These are phyloP conservation scores for Apocrypta bakeri DNA, from an alignment of 1,140 invertebrate genomes.

Conservation along the genomic window DNA sequence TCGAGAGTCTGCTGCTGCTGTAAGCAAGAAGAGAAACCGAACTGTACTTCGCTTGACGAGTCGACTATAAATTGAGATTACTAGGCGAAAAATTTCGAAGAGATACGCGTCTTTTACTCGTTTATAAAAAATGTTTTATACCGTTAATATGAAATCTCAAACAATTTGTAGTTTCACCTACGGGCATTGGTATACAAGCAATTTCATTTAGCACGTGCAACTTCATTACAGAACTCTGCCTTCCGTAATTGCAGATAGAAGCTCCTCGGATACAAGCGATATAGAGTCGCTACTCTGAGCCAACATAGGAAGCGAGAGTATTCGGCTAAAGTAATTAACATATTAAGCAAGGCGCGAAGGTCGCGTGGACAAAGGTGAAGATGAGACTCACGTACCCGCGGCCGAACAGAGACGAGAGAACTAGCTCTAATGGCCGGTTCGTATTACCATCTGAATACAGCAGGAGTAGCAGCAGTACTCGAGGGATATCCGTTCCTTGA, in stretches of 20 bases:
- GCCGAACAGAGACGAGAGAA: background rate
- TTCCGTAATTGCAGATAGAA: background rate
- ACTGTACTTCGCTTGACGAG: slow-evolving; percentile 35
- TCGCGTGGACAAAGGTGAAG: slow-evolving; percentile 38
- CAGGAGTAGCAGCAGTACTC: background rate
- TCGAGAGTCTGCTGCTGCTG: background rate
- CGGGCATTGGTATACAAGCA: too few relatives aligned
- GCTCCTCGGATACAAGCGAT: too few relatives aligned
- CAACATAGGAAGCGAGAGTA: background rate
- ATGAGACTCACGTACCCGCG: background rate
- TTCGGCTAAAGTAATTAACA: slow-evolving; percentile 44
- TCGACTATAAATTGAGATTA: background rate
- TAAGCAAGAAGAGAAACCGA: background rate
- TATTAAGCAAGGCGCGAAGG: slow-evolving; percentile 32
- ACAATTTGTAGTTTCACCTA: too few relatives aligned
- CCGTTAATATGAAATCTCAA: too few relatives aligned
- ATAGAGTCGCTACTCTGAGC: background rate
- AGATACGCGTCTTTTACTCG: background rate
- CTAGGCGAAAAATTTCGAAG: background rate
- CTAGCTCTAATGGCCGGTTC: slow-evolving; percentile 50
- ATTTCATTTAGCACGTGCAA: too few relatives aligned
- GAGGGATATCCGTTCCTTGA: background rate
- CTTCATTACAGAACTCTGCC: slow-evolving; percentile 29
- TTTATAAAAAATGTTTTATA: too few relatives aligned
- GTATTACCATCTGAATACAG: slow-evolving; percentile 58